Base-by-base conservation (phyloP, 2,888 invertebrate species). In the Eupeodes latifasciatus region DNA sequence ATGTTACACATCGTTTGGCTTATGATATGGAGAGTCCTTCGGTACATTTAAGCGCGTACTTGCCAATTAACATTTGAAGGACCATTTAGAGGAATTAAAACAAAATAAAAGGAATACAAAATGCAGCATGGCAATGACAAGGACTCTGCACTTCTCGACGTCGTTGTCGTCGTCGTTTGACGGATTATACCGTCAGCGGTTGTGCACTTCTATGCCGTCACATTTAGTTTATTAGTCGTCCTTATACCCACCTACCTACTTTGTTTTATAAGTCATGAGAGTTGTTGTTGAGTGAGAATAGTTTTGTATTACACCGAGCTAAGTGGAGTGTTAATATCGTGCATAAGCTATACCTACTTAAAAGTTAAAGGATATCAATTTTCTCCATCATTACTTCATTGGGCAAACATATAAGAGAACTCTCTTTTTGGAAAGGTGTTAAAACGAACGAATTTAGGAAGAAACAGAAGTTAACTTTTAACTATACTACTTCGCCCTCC, bases 31-130 rank as follows among this genome's bases (percentile, higher is more conserved):
- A 88, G 81, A 78, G 85, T 81, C 88, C 88, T 88, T 78, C 64
- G 85, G 88, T 81, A 88, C 81, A 81, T 85, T 88, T 85, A 77
- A 88, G 85, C 81, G 88, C 81, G 40, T 40, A 88, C 78, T 88
- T 88, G 84, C 88, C 88, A 88, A 88, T 88, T 88, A 88, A 88
- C 85, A 88, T 88, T 84, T 85, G 81, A 81, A 88, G 88, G 59
- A 75, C 78, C 88, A 81, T 88, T 88, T 88, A 85, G 59, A 74
- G 77, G 80, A 66, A 66, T 66, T 0, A 44, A 27, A 27, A 19
- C 0, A 71, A 75, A 51, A 19, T 40, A 40, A 66, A 57, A 16
- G 44, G 27, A 55, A 55, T 55, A 44, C 44, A 67, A 44, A 57
- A 57, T 40, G 66, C 66, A 34, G 49, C 34, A 47, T 12, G 10